Base-by-base conservation (phyloP, 1,140 invertebrate genomes). In the Steinernema feltiae region DNA sequence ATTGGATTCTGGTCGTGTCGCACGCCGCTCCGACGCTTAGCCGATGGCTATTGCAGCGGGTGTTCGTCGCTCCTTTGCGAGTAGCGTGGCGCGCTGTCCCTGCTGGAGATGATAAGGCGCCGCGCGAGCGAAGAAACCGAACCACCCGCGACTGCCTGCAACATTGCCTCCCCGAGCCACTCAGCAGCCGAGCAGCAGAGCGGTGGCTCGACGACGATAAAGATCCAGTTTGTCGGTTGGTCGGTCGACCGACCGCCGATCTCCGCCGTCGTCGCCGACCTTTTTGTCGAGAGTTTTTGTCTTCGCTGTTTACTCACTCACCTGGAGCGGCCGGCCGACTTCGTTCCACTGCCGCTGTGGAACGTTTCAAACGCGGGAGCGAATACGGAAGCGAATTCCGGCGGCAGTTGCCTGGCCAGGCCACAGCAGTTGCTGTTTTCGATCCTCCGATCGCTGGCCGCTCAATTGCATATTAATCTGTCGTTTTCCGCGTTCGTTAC, bases 221-320 rank as follows among this genome's bases (percentile, higher is more conserved):
- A 41, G 53, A 63, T 63, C 53, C 53, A 63, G 53, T 63, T 63
- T 63, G 24, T 63, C 53, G 41, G n/a, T n/a, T n/a, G n/a, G n/a
- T n/a, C n/a, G n/a, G n/a, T n/a, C 35, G 7, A 18, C 18, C 35
- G 35, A 18, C 18, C 35, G 35, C 35, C 35, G 35, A 18, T 21
- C 7, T 63, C 24, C 53, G 53, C 3, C 53, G 53, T 63, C 53
- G 53, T 27, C 53, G 53, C 7, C 53, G 24, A 63, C 53, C 15
- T 63, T 63, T 63, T 63, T 63, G 53, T 63, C 53, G 24, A 63
- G 53, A 63, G 7, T 63, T 63, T 12, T 63, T 63, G 53, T 21
- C 7, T 21, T 63, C 41, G 7, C 7, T 63, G 53, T 63, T 15
- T 63, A 63, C 53, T 63, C 53, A 63, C 12, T 46, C 41, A n/a